Evolutionary conservation across 1,140 invertebrate species (phyloP).

Genomic region (Reticulitermes speratus): DNA sequence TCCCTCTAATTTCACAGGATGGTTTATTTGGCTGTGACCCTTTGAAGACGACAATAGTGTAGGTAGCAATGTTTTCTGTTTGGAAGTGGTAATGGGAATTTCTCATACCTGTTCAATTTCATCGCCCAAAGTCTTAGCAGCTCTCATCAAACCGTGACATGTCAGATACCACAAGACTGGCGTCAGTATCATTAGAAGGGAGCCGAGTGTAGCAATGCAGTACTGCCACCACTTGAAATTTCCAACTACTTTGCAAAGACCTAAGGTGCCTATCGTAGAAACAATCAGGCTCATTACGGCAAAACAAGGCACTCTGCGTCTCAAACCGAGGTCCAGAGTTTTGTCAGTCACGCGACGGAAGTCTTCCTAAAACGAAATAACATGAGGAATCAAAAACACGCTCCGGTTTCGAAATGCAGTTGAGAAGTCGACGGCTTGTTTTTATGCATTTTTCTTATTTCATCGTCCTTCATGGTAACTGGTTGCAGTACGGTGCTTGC

Average conservation of each 20-base stretch:
- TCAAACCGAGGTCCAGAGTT: neutral
- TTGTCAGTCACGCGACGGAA: neutral
- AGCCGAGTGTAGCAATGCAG: neutral
- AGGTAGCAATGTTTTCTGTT: too few relatives aligned
- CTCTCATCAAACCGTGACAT: neutral
- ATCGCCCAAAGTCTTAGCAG: neutral
- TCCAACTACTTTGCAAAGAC: neutral
- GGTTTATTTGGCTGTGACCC: too few relatives aligned
- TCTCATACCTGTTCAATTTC: neutral
- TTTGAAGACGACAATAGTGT: too few relatives aligned
- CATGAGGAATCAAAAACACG: too few relatives aligned
- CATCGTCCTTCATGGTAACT: too few relatives aligned
- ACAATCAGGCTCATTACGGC: neutral
- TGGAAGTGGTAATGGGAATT: neutral
- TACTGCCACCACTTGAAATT: neutral
- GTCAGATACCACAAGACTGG: neutral
- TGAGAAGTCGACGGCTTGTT: too few relatives aligned
- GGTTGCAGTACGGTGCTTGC: too few relatives aligned
- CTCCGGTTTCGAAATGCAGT: too few relatives aligned
- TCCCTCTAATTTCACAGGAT: too few relatives aligned
- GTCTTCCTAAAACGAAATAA: neutral
- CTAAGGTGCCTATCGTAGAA: neutral
- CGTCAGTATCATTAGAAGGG: rapidly evolving
- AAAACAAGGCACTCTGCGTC: neutral
- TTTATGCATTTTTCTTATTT: too few relatives aligned